These are phyloP conservation scores for Drosophila orosa DNA, from an alignment of 1,140 invertebrate species.

Conservation along the genomic window DNA sequence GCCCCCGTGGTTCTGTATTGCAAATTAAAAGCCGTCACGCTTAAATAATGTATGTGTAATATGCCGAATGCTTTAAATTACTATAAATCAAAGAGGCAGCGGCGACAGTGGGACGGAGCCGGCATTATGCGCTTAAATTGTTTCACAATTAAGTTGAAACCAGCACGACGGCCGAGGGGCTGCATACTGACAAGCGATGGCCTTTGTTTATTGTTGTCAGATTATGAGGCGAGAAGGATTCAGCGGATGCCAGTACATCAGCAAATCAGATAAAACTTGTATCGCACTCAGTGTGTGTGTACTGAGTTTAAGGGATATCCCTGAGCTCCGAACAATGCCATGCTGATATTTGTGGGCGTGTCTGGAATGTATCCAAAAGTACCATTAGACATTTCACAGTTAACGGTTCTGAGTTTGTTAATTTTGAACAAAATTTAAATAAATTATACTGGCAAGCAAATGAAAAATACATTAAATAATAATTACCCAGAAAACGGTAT, in stretches of 20 bases:
- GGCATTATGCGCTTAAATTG: constrained; percentile 73
- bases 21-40: constrained; percentile 61
- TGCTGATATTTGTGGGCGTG: constrained; percentile 10
- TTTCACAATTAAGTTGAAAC: constrained; percentile 63
- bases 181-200: constrained; percentile 27
- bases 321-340: constrained; percentile 42
- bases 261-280: constrained; percentile 66
- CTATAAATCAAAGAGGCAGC: constrained; percentile 59
- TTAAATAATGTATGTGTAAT: constrained; percentile 61
- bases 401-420: neutral
- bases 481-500: neutral
- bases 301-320: neutral
- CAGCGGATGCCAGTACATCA: constrained; percentile 38
- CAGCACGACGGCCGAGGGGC: neutral
- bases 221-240: constrained; percentile 62
- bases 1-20: constrained; percentile 44
- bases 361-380: constrained; percentile 1
- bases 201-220: constrained; percentile 75
- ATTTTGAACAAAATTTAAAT: neutral
- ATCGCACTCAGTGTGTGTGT: constrained; percentile 30
- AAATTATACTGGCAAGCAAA: neutral
- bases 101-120: constrained; percentile 38
- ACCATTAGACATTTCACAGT: neutral
- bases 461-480: neutral
- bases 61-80: constrained; percentile 67